Evolutionary conservation across 1,140 invertebrate species (phyloP), one percentile per base, ranked within the genome.

Genomic region (Diorhabda carinulata): DNA sequence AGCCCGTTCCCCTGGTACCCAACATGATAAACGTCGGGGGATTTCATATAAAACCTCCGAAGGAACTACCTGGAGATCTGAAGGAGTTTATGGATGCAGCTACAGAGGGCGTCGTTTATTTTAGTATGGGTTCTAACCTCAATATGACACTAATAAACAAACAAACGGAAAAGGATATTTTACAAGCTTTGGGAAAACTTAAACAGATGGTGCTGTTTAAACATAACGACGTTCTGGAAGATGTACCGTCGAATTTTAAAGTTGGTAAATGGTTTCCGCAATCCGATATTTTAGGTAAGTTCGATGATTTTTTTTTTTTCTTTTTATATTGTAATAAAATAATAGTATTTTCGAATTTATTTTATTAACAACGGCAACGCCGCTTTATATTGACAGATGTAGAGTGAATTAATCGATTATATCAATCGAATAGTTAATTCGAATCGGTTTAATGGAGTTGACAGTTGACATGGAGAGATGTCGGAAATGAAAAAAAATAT

Each of bases 121-220:
- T 90, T 71, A 88, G 86, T 73, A 80, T 89, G 68, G 88, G 88
- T 3, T 83, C 84, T 0, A 87, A 86, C 80, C 78, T 87, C 0
- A 81, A 85, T 57, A 85, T 86, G 45, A 82, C 83, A 61, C 83
- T 85, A 2, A 81, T 88, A 57, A 76, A 81, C 2, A 70, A 71
- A 41, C 71, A 79, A 4, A 82, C 78, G 61, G 63, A 77, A 40
- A 59, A 82, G 3, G 74, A 78, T 8, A 79, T 88, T 62, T 47
- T 82, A 7, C 75, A 78, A 8, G 80, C 76, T 42, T 83, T 88
- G 61, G 70, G 82, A 9, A 82, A 81, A 67, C 66, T 86, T 4
- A 83, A 83, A 44, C 81, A 86, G 71, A 78, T 77, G 41, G 77
- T 87, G 6, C 64, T 88, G 5, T 86, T 85, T 84, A 86, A 86